Evolutionary conservation across 2,888 invertebrate species (phyloP).

Genomic region (Mimas tiliae): DNA sequence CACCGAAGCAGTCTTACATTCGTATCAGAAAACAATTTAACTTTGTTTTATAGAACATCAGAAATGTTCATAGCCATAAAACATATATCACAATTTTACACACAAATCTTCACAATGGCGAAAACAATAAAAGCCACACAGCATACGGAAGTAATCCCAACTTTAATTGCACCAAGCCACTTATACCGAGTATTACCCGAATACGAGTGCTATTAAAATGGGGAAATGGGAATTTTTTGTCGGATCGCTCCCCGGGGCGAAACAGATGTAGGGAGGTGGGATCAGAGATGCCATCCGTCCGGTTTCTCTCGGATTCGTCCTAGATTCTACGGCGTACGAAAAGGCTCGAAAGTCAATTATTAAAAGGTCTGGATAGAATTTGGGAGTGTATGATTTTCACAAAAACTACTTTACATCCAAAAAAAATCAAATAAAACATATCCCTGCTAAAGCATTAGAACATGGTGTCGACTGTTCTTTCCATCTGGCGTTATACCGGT

Average conservation of each 20-base stretch:
- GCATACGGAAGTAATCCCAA: not conserved
- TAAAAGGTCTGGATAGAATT: not conserved
- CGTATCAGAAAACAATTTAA: no score
- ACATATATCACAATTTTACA: not conserved
- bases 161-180: constrained; percentile 6
- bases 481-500: no score
- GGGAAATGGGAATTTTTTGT: constrained; percentile 45
- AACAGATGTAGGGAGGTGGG: not conserved
- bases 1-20: no score
- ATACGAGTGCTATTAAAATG: constrained; percentile 36
- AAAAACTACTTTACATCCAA: no score
- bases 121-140: constrained; percentile 9
- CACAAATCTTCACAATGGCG: not conserved
- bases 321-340: not conserved
- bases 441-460: no score
- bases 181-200: constrained; percentile 17
- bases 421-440: no score
- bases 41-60: not conserved
- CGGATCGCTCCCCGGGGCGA: not conserved
- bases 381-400: no score
- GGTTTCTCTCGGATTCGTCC: not conserved
- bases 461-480: no score
- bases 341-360: no score
- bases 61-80: not conserved
- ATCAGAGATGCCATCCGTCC: not conserved